Conservation (phyloP, 2,113 vertebrate species). For the Otocyon megalotis region DNA sequence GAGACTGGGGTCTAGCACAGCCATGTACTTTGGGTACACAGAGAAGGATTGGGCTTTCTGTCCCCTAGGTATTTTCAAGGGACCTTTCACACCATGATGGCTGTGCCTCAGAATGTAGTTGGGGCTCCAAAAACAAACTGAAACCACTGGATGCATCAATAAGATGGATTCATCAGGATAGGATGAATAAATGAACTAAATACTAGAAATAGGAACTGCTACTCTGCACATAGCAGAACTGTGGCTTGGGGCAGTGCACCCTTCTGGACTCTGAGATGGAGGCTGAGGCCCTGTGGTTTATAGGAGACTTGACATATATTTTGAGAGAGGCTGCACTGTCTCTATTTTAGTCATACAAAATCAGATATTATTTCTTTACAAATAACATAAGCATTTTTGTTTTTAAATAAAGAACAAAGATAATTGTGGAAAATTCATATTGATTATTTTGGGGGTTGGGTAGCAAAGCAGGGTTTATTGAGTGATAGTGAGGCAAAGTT, state of each 20-base stretch:
- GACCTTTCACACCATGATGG: background rate
- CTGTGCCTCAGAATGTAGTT: background rate
- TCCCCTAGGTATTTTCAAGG: background rate
- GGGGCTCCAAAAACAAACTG: background rate
- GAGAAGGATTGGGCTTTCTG: background rate
- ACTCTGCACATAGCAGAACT: rapidly evolving
- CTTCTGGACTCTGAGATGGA: background rate
- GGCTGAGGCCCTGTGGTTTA: too few species aligned
- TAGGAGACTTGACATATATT: background rate
- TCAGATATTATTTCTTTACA: background rate
- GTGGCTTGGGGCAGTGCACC: rapidly evolving
- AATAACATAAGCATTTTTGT: background rate
- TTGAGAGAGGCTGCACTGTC: background rate
- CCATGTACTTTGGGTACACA: background rate
- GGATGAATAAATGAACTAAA: background rate
- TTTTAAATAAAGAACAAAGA: background rate
- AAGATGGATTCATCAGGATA: background rate
- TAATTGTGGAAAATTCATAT: background rate
- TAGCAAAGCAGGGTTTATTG: too few species aligned
- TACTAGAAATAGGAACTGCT: background rate
- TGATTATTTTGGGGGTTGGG: too few species aligned
- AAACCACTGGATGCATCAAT: background rate
- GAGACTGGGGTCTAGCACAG: background rate
- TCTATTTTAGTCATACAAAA: background rate
- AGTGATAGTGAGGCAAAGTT: too few species aligned